phyloP scores from a whole-genome alignment of 2,888 invertebrate species.

The Pristionchus entomophagus region DNA sequence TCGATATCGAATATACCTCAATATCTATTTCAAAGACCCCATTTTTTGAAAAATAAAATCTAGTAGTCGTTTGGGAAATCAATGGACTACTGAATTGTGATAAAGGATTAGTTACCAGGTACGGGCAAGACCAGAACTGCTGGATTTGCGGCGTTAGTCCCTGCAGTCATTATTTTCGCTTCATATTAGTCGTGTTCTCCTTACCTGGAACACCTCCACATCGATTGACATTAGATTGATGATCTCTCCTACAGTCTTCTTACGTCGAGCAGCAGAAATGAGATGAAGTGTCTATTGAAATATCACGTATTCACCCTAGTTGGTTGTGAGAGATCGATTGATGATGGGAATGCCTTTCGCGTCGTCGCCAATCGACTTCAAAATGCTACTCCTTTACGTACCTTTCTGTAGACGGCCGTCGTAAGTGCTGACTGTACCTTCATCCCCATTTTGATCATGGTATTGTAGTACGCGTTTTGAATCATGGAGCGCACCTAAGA shows the following conservation, averaged over 20 bases:
- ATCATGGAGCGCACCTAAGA: slow-evolving; percentile 77
- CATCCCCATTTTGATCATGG: slow-evolving; percentile 78
- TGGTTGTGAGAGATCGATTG: too few relatives aligned
- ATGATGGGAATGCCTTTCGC: too few relatives aligned
- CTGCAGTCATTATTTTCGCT: too few relatives aligned
- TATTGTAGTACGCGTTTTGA: slow-evolving; percentile 78
- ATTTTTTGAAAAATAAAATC: too few relatives aligned
- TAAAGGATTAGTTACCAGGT: slow-evolving; percentile 73
- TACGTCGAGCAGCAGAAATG: background rate
- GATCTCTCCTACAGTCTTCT: background rate
- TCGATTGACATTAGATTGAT: background rate
- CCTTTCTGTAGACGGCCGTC: slow-evolving; percentile 78
- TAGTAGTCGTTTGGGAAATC: too few relatives aligned
- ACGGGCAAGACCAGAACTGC: slow-evolving; percentile 76
- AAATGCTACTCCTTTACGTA: too few relatives aligned
- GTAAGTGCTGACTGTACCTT: slow-evolving; percentile 78
- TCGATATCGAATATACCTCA: too few relatives aligned
- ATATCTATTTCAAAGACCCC: too few relatives aligned
- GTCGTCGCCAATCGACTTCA: too few relatives aligned
- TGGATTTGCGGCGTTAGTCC: slow-evolving; percentile 75
- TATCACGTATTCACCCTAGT: too few relatives aligned
- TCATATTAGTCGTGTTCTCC: too few relatives aligned
- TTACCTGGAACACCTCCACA: background rate
- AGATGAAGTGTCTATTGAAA: background rate
- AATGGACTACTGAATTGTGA: too few relatives aligned